Evolutionary conservation across 2,113 vertebrate species (phyloP), one percentile per base, ranked within the genome.

Genomic region (Lycaon pictus): DNA sequence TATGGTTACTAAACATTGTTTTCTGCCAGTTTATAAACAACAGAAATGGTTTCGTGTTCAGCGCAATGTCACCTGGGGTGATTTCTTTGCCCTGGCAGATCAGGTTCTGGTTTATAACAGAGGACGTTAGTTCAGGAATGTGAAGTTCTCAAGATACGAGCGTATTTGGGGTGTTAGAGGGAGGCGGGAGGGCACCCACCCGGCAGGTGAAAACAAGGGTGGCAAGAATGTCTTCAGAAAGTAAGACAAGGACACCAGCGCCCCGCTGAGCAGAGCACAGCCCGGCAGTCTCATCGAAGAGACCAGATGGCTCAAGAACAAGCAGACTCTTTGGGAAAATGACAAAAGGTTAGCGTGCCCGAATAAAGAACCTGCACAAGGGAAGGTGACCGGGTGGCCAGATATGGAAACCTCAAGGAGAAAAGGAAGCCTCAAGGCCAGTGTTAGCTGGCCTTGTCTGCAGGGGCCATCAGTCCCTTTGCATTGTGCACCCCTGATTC

Each of bases 11-110:
- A 95, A 48, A 86, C 27, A 15, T 83, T 32, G 58, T 84, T 56
- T 35, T 23, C 87, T 88, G 81, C 84, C 95, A 43, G 37, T 56
- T 55, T 79, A 48, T 71, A 93, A 82, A 97, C 95, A 98, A 98
- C 93, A 96, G 77, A 83, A 97, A 94, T 0, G 77, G 84, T 90
- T 94, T 95, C 88, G 11, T 43, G 88, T 94, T 90, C 89, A 62
- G 71, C n/a, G 35, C 83, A 85, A 86, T 71, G 87, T 80, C 9
- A 13, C 95, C 63, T 93, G 55, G 0, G 0, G 32, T 96, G 90
- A 89, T 65, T 80, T 88, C 77, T 74, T 58, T 95, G 93, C 12
- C 43, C 90, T 55, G 60, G 79, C 9, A 23, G 88, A 88, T 84
- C 43, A 27, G 74, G 15, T 56, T 96, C 88, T 76, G 43, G 80